phyloP scores from a whole-genome alignment of 2,888 invertebrate genomes.

The Blastobasis lacticolella region DNA sequence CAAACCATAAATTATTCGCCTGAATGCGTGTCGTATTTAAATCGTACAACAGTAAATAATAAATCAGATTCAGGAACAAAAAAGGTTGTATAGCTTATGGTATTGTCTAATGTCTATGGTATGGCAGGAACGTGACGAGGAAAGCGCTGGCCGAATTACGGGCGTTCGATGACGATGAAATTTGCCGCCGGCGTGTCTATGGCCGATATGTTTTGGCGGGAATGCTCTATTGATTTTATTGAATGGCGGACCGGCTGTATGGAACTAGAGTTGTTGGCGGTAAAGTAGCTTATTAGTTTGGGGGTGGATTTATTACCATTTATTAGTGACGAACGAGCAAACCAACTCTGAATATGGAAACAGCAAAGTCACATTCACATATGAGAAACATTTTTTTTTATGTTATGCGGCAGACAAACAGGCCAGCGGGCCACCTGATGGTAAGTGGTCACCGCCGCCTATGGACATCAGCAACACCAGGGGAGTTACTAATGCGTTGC shows the following conservation, averaged over 20 bases:
- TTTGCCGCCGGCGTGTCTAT: slow-evolving; percentile 18
- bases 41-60: slow-evolving; percentile 18
- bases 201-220: slow-evolving; percentile 34
- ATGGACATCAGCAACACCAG: too few relatives aligned
- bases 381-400: too few relatives aligned
- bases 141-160: slow-evolving; percentile 52
- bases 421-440: too few relatives aligned
- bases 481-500: too few relatives aligned
- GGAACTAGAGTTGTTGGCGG: too few relatives aligned
- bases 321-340: too few relatives aligned
- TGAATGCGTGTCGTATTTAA: slow-evolving; percentile 10
- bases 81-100: slow-evolving; percentile 24
- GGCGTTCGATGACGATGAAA: slow-evolving; percentile 30
- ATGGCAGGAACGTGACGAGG: slow-evolving; percentile 59
- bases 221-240: slow-evolving; percentile 9
- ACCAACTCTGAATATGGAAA: too few relatives aligned
- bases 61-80: slow-evolving; percentile 28
- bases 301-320: too few relatives aligned
- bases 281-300: too few relatives aligned
- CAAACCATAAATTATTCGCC: slow-evolving; percentile 15
- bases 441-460: too few relatives aligned
- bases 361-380: too few relatives aligned
- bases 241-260: background rate
- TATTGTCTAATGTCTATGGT: slow-evolving; percentile 33
- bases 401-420: too few relatives aligned